Evolutionary conservation across 1,140 invertebrate genomes (phyloP), one percentile per base, ranked within the genome.

Genomic region (Pseudoatta argentina): DNA sequence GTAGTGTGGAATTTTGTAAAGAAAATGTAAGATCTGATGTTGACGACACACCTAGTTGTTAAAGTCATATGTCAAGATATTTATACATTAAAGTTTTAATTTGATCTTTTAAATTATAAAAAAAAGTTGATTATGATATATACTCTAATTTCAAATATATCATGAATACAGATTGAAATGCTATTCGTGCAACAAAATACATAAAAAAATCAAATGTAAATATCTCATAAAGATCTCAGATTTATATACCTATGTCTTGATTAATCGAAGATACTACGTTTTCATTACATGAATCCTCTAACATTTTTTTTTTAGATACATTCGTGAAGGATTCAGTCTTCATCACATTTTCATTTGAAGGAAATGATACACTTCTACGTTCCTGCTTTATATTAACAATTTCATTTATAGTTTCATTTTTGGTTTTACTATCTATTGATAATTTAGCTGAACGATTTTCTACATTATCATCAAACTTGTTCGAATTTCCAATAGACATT

Each of bases 361-460:
- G 16, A n/a, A 89, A 78, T 14, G 81, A 82, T 44, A 44, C 30
- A n/a, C 30, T 76, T 4, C 48, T 63, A 30, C 27, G 2, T 1
- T 59, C 66, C 8, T 61, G 63, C 8, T 90, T 89, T 57, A 63
- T 8, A 59, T 53, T 30, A 21, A 59, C 3, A 14, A 27, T 69
- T 71, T 72, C 34, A 55, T 27, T 39, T 34, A 5, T 12, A 27
- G 8, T n/a, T 73, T 90, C 75, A 27, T 21, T 75, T 0, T 66
- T 51, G 44, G 53, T 86, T 87, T 89, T 92, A 86, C 88, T 94
- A 69, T 93, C 93, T 16, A 94, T 57, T 7, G 93, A 94, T 4
- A 94, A 87, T 88, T 94, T 94, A 12, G 44, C 10, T 14, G 91
- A 77, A 24, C 73, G 16, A 79, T 81, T 85, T 12, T 69, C 61